Conservation (phyloP, 2,113 vertebrate genomes). For the Bambusicola thoracicus region DNA sequence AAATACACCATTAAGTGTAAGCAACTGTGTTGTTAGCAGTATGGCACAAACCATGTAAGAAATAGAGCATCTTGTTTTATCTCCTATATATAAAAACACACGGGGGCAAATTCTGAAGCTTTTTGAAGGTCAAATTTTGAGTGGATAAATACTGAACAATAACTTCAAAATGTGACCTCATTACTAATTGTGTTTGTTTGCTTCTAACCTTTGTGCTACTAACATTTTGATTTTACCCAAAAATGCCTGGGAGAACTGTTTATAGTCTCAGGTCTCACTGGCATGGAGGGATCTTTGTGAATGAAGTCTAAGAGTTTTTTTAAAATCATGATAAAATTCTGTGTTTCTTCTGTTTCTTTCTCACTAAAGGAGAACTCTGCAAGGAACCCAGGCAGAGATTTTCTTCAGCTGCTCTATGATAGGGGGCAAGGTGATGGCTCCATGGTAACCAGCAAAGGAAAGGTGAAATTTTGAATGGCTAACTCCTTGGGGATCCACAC, state of each 20-base stretch:
- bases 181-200: neutral
- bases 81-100: slow-evolving; percentile 8
- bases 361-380: neutral
- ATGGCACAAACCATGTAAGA: slow-evolving; percentile 59
- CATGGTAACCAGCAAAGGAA: neutral
- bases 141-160: neutral
- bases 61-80: slow-evolving; percentile 66
- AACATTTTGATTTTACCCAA: slow-evolving; percentile 55
- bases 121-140: neutral
- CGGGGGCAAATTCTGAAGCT: neutral
- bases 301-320: slow-evolving; percentile 57
- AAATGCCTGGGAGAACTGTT: slow-evolving; percentile 69
- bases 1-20: slow-evolving; percentile 61
- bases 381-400: neutral
- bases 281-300: slow-evolving; percentile 59
- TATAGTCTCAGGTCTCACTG: slow-evolving; percentile 61
- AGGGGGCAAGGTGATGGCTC: neutral
- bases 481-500: neutral
- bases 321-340: slow-evolving; percentile 70
- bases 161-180: slow-evolving; percentile 49
- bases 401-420: neutral
- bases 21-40: slow-evolving; percentile 55
- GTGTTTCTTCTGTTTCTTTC: neutral
- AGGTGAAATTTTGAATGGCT: slow-evolving; percentile 45
- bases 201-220: slow-evolving; percentile 52